These are phyloP conservation scores for Phenganax marumi DNA, from an alignment of 92 coral and sea anemone genomes.

Conservation along the genomic window DNA sequence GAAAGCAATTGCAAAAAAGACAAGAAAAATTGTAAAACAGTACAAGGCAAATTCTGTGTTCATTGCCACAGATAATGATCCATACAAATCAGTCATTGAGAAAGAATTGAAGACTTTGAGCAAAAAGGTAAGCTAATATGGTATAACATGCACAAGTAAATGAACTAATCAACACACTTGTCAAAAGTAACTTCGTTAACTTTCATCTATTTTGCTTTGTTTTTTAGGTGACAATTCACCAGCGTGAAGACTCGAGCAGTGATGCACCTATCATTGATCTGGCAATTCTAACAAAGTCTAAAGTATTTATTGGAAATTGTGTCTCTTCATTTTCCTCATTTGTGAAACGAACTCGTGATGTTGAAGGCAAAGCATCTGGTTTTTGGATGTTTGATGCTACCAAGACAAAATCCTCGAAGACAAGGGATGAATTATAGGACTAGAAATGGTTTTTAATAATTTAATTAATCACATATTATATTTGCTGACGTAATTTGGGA, in stretches of 20 bases:
- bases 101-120: slow-evolving; percentile 67
- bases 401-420: background rate
- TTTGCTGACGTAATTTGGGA: background rate
- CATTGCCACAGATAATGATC: slow-evolving; percentile 90
- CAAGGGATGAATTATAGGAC: slow-evolving; percentile 22
- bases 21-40: slow-evolving; percentile 74
- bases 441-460: background rate
- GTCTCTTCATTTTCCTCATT: slow-evolving; percentile 93
- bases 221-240: slow-evolving; percentile 78
- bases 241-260: slow-evolving; percentile 58
- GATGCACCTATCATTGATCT: slow-evolving; percentile 79
- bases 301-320: slow-evolving; percentile 92
- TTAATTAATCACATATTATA: background rate
- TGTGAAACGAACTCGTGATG: slow-evolving; percentile 89
- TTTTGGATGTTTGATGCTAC: slow-evolving; percentile 80
- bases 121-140: slow-evolving; percentile 23
- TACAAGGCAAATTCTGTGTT: slow-evolving; percentile 78
- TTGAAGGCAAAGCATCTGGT: slow-evolving; percentile 71
- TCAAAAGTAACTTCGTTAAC: background rate
- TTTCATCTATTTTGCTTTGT: background rate
- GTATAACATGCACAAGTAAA: background rate
- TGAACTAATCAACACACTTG: background rate
- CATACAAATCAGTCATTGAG: slow-evolving; percentile 64
- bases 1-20: slow-evolving; percentile 68
- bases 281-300: slow-evolving; percentile 78